phyloP scores from a whole-genome alignment of 2,113 vertebrate species.

The Amia ocellicauda region DNA sequence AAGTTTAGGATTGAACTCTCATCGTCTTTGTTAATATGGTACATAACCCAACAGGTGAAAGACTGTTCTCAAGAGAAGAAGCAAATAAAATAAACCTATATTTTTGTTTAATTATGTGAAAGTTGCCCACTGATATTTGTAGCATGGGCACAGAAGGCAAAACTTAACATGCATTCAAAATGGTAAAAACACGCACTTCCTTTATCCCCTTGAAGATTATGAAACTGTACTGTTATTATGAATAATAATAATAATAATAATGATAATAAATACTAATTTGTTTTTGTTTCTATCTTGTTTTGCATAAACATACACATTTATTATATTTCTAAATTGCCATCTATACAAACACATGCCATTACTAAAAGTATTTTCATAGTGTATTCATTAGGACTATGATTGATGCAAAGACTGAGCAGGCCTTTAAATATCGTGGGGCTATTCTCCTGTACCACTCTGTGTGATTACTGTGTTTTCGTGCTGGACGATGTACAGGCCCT shows the following conservation, averaged over 20 bases:
- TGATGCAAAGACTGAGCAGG: too few relatives aligned
- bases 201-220: neutral
- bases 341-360: too few relatives aligned
- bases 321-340: too few relatives aligned
- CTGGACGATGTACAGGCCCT: too few relatives aligned
- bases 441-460: too few relatives aligned
- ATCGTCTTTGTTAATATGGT: conserved; percentile 1
- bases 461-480: too few relatives aligned
- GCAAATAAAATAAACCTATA: conserved; percentile 20
- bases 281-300: conserved; percentile 9
- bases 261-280: neutral
- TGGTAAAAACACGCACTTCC: conserved; percentile 6
- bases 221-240: neutral
- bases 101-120: conserved; percentile 28
- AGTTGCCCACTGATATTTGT: conserved; percentile 16
- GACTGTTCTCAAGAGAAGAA: neutral
- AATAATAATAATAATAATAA: conserved; percentile 7
- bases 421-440: too few relatives aligned
- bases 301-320: conserved; percentile 5
- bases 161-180: neutral
- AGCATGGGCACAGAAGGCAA: conserved; percentile 2
- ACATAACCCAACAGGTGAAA: neutral
- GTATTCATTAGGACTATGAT: too few relatives aligned
- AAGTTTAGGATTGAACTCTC: conserved; percentile 8
- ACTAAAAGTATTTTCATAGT: too few relatives aligned